Evolutionary conservation across 1,140 invertebrate species (phyloP).

Genomic region (Pseudomyrmex dendroicus): DNA sequence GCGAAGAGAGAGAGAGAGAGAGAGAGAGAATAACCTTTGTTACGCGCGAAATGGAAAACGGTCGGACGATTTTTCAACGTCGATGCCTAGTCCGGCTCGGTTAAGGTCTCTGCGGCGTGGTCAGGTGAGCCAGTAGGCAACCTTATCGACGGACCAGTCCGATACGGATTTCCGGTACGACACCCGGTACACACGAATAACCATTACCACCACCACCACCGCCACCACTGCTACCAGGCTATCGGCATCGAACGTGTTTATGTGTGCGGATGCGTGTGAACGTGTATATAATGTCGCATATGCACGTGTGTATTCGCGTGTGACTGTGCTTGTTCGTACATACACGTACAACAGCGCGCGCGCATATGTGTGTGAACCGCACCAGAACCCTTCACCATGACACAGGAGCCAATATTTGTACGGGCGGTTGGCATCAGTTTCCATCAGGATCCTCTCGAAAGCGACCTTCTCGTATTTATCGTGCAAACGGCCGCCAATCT

Average conservation of each 20-base stretch:
- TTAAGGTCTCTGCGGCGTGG: conserved; percentile 33
- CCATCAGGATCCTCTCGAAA: conserved; percentile 59
- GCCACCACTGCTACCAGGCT: too few species aligned
- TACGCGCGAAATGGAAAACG: conserved; percentile 59
- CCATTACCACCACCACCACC: neutral
- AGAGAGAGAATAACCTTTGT: conserved; percentile 44
- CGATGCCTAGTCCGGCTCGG: conserved; percentile 60
- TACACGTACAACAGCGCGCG: neutral
- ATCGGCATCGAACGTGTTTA: too few species aligned
- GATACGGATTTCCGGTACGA: conserved; percentile 64
- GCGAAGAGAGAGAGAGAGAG: conserved; percentile 11
- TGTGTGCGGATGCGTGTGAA: neutral
- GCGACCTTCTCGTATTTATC: conserved; percentile 67
- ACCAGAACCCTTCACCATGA: conserved; percentile 38
- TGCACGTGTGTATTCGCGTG: neutral
- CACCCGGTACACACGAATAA: conserved; percentile 50
- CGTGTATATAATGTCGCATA: neutral
- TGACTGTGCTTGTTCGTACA: neutral
- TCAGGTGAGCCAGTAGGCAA: conserved; percentile 37
- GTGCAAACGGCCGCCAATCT: conserved; percentile 65
- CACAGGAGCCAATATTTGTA: conserved; percentile 69
- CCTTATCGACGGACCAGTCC: conserved; percentile 54
- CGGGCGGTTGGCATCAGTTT: conserved; percentile 66
- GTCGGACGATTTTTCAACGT: conserved; percentile 64
- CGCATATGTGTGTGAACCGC: conserved; percentile 11